phyloP scores from a whole-genome alignment of 2,888 invertebrate species.

The Nezara viridula region DNA sequence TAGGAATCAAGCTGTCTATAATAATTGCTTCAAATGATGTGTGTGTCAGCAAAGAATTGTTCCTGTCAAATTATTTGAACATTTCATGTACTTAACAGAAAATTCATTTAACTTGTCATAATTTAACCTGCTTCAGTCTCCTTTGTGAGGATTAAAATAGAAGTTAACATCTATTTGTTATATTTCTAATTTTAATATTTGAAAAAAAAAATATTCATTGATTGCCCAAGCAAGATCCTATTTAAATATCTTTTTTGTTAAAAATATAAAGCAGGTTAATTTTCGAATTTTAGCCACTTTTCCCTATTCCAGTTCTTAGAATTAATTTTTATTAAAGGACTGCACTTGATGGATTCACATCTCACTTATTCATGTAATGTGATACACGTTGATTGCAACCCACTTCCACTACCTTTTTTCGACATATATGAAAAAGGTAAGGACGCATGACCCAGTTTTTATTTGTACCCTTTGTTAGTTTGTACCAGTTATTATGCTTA shows the following conservation, averaged over 20 bases:
- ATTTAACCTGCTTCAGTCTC: neutral
- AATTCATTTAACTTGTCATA: neutral
- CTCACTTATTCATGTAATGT: constrained; percentile 6
- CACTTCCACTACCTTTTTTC: constrained; percentile 35
- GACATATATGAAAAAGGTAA: constrained; percentile 35
- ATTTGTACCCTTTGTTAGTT: neutral
- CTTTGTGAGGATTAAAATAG: neutral
- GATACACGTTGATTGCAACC: constrained; percentile 14
- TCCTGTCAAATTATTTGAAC: neutral
- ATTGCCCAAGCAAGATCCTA: neutral
- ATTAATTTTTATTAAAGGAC: constrained; percentile 47
- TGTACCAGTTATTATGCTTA: neutral
- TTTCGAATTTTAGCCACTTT: neutral
- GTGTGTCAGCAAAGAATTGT: neutral
- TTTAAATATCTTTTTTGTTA: neutral
- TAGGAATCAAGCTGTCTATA: neutral
- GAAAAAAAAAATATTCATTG: neutral
- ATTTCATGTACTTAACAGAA: neutral
- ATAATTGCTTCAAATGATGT: neutral
- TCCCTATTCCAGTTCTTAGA: neutral
- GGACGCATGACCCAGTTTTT: neutral
- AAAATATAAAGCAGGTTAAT: neutral
- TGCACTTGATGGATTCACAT: constrained; percentile 22
- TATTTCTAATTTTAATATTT: no score
- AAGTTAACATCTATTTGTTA: no score